Base-by-base conservation (phyloP, 2,113 vertebrate species). In the Seriola aureovittata region DNA sequence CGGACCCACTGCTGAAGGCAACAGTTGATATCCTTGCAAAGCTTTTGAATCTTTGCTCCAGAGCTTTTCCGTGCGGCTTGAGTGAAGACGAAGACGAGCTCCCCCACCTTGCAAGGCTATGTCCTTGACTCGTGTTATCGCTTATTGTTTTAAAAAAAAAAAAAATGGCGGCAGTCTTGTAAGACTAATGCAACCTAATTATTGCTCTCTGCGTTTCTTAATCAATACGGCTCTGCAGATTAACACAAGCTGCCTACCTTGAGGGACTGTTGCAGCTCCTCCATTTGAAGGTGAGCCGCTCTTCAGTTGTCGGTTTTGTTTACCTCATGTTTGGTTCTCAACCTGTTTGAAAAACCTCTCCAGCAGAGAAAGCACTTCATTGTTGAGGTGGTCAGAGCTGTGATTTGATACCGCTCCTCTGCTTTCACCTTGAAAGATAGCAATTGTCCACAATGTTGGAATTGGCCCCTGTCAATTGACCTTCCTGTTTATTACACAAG, bases 21-120 rank as follows among this genome's bases (percentile, higher is more conserved):
- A 85, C 72, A 76, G 81, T 80, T 73, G 9, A 80, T 78, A 87
- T 86, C 59, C 80, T 81, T 75, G 76, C 60, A 13, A 77, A 82
- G 80, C 85, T 87, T 93, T 89, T 91, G 71, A 92, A 78, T 88
- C 52, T 73, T 82, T 70, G 52, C 78, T 86, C 59, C 58, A 55
- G 76, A 82, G 85, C 74, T n/a, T 44, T 66, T 85, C 52, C 81
- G 75, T 82, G 59, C 42, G 60, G 75, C 77, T 36, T 57, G 60
- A 89, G 66, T 42, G 50, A 79, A 78, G 81, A 60, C 80, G 73
- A 91, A 69, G 84, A 83, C 60, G 16, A 73, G 71, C 66, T 29
- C 0, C 4, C 58, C 70, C 64, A 34, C 78, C 76, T 77, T 32
- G 63, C 38, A 59, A n/a, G 13, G 50, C 83, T 83, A 57, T 80